Base-by-base conservation (phyloP, 2,113 vertebrate genomes). In the Octodon degus region DNA sequence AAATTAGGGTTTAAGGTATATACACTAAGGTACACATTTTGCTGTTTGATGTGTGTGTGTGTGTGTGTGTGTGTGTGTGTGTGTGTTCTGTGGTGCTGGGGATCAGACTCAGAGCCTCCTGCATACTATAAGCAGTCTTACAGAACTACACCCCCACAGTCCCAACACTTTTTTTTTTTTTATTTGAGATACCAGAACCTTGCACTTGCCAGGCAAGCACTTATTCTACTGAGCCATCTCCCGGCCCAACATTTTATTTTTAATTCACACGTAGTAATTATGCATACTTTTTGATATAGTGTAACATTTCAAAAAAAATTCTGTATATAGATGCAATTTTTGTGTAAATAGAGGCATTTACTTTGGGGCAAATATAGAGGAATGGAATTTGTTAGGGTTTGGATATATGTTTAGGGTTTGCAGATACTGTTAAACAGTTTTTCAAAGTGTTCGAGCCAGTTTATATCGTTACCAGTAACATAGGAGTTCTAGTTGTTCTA, bases 351-450 rank as follows among this genome's bases (percentile, higher is more conserved):
- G 40, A 30, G 12, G 27, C 67, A 90, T 67, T 89, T 76, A 65
- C 70, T 92, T 92, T 92, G 77, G 83, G 62, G 13, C 53, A 70
- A 43, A 74, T 87, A 72, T 3, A 53, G 43, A 96, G 72, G 37
- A 25, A 40, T 74, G 37, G 37, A 37, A 74, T 74, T 74, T 74
- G 40, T 74, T 74, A 62, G 65, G 22, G 53, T 65, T 91, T 88
- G 40, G 34, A 20, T 47, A 37, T 6, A 86, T 77, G 34, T 92
- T 93, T 89, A 68, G 72, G 50, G 86, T 96, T 92, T 94, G 12
- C 47, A 77, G 74, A 58, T 77, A 63, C 50, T 93, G n/a, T 87
- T 94, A 95, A 63, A 70, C 79, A 68, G 70, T 88, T 94, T 90
- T 74, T 68, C 37, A 67, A 80, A 96, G 65, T 58, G 22, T 85